phyloP scores from a whole-genome alignment of 2,113 vertebrate species.

The Microtus richardsoni region DNA sequence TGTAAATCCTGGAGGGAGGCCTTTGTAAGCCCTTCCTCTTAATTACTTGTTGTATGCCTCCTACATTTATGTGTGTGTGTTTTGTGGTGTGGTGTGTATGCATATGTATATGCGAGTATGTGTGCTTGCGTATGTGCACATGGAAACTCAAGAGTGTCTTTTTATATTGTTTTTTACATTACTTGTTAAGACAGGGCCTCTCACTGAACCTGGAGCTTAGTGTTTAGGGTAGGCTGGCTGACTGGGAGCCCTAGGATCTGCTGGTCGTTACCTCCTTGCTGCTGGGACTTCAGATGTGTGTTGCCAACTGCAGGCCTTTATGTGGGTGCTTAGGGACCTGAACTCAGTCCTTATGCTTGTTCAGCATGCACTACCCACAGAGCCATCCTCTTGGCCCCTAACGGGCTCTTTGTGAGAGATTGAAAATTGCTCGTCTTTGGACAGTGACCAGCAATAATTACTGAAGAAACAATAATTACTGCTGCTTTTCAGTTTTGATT shows the following conservation, averaged over 20 bases:
- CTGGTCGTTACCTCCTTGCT: background rate
- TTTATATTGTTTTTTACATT: background rate
- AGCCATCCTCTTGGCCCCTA: background rate
- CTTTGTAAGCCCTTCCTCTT: background rate
- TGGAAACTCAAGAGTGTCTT: background rate
- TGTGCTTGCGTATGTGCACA: background rate
- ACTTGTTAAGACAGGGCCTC: background rate
- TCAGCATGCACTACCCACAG: background rate
- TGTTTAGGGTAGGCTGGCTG: background rate
- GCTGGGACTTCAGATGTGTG: background rate
- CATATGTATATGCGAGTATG: background rate
- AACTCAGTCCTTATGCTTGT: background rate
- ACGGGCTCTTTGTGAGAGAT: background rate
- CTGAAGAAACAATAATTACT: slow-evolving; percentile 12
- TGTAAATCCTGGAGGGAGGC: background rate
- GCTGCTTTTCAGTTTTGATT: background rate
- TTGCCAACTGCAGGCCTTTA: background rate
- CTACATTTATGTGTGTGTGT: background rate
- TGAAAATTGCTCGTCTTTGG: background rate
- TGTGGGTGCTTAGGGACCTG: background rate
- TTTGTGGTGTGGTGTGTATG: background rate
- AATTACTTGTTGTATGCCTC: background rate
- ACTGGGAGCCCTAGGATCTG: background rate
- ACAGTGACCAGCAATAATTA: background rate
- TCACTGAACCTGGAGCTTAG: background rate